These are phyloP conservation scores for Rhinichthys klamathensis DNA, from an alignment of 2,113 vertebrate genomes.

Conservation along the genomic window DNA sequence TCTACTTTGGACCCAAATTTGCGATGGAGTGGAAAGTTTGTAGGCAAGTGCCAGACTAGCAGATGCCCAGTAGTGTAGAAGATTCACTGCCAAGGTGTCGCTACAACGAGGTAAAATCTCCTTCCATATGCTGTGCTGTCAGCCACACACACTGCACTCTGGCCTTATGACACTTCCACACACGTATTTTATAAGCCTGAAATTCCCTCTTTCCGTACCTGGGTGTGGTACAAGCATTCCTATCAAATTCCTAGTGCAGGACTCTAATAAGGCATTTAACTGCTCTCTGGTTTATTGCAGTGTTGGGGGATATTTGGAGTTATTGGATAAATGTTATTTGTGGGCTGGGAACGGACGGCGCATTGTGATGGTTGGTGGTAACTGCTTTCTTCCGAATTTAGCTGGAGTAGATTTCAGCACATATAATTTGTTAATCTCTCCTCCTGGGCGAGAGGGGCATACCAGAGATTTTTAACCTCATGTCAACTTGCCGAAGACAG, in stretches of 20 bases:
- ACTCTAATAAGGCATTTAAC: slow-evolving; percentile 56
- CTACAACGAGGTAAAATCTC: slow-evolving; percentile 37
- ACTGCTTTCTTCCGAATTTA: slow-evolving; percentile 65
- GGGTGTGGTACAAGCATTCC: slow-evolving; percentile 71
- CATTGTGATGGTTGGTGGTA: slow-evolving; percentile 61
- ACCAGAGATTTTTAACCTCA: slow-evolving; percentile 78
- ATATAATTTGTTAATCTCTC: slow-evolving; percentile 76
- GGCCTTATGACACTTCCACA: slow-evolving; percentile 66
- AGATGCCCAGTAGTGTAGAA: slow-evolving; percentile 31
- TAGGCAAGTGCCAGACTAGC: slow-evolving; percentile 24
- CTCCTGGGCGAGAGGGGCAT: slow-evolving; percentile 74
- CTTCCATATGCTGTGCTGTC: slow-evolving; percentile 65
- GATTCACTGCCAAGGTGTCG: slow-evolving; percentile 1
- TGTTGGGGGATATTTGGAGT: slow-evolving; percentile 43
- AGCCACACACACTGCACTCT: slow-evolving; percentile 58
- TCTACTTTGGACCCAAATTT: background rate
- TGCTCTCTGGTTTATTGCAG: slow-evolving; percentile 47
- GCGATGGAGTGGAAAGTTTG: slow-evolving; percentile 11
- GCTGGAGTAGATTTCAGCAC: slow-evolving; percentile 69
- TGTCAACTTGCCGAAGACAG: slow-evolving; percentile 73
- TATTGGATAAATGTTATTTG: slow-evolving; percentile 15
- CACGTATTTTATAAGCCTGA: slow-evolving; percentile 71
- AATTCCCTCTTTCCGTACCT: slow-evolving; percentile 72
- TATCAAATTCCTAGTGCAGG: slow-evolving; percentile 69
- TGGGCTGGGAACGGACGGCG: slow-evolving; percentile 54